Percentiles rank a stretch among this genome's conserved stretches.
Conservation (phyloP, 2,797 vertebrate genomes). For the Eidolon dupreanum region DNA sequence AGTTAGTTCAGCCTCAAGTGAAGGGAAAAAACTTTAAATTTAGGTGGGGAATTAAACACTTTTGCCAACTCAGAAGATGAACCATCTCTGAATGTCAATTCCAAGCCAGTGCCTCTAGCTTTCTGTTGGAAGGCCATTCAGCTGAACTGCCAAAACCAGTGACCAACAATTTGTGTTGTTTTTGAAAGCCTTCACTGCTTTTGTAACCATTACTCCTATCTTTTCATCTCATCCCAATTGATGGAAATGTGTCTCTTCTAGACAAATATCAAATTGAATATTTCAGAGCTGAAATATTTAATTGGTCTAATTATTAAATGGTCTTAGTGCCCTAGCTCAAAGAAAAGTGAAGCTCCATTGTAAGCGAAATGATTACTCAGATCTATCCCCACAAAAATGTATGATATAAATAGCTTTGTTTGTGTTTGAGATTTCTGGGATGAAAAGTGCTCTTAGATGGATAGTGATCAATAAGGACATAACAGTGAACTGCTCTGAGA, state of each 20-base stretch:
- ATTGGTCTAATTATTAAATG: constrained; percentile 2
- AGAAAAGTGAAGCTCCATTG: not conserved
- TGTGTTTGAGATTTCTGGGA: not conserved
- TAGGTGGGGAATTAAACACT: not conserved
- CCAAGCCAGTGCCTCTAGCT: not conserved
- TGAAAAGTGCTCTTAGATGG: not conserved
- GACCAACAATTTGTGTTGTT: not conserved
- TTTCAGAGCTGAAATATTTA: constrained; percentile 11
- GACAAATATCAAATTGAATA: not conserved
- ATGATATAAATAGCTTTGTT: not conserved
- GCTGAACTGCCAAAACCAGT: not conserved
- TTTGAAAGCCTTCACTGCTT: constrained; percentile 14
- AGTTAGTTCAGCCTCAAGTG: not conserved
- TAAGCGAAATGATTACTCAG: constrained; percentile 16
- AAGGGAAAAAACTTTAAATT: not conserved
- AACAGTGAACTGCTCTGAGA: not conserved
- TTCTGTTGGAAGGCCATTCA: not conserved
- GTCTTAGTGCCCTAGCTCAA: not conserved
- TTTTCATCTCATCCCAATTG: not conserved
- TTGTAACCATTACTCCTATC: not conserved
- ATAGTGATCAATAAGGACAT: not conserved
- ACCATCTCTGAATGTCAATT: not conserved
- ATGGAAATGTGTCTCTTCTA: not conserved
- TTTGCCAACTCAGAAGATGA: not conserved
- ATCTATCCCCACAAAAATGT: not conserved